phyloP scores from a whole-genome alignment of 1,140 invertebrate genomes.

The Theocolax elegans region DNA sequence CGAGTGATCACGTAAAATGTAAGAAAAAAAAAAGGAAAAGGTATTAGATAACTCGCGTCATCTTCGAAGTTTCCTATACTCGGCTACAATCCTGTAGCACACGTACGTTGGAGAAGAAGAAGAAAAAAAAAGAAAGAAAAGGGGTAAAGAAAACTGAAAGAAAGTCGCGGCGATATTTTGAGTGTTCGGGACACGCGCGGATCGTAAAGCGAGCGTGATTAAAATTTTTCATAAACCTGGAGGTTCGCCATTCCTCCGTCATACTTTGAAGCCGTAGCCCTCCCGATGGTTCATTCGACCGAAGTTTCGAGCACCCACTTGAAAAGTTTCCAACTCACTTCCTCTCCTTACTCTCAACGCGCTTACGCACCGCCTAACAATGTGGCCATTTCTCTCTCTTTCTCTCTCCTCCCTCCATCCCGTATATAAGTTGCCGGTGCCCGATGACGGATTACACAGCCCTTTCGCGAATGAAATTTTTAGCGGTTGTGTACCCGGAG shows the following conservation, averaged over 20 bases:
- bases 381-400: constrained; percentile 14
- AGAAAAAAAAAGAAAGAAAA: too few relatives aligned
- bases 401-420: too few relatives aligned
- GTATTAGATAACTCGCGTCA: too few relatives aligned
- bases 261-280: not conserved
- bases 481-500: not conserved
- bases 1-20: too few relatives aligned
- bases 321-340: constrained; percentile 24
- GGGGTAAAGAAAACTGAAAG: not conserved
- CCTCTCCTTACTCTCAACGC: not conserved
- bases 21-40: too few relatives aligned
- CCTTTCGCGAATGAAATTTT: constrained; percentile 16
- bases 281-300: not conserved
- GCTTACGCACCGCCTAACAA: not conserved
- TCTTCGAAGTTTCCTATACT: too few relatives aligned
- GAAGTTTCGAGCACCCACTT: constrained; percentile 28
- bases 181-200: constrained; percentile 11
- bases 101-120: too few relatives aligned
- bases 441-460: constrained; percentile 23
- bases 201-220: constrained; percentile 36
- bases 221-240: constrained; percentile 42
- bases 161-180: constrained; percentile 20
- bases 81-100: too few relatives aligned
- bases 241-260: not conserved
- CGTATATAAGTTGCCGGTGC: too few relatives aligned